Conservation (phyloP, 2,113 vertebrate species). For the Lathamus discolor region DNA sequence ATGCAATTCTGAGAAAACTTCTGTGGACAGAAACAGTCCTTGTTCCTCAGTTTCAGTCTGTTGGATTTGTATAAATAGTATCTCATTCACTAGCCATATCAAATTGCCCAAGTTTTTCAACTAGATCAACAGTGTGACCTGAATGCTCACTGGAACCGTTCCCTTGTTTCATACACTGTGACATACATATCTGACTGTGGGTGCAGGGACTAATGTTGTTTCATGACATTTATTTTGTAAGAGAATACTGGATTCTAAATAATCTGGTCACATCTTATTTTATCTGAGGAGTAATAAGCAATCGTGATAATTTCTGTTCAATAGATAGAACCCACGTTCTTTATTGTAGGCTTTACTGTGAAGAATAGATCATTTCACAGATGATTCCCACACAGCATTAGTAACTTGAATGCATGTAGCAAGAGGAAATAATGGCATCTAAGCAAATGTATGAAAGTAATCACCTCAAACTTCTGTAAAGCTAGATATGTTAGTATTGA, state of each 20-base stretch:
- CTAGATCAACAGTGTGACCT: not conserved
- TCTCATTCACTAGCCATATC: not conserved
- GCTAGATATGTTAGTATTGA: not conserved
- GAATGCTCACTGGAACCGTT: not conserved
- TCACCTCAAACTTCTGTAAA: not conserved
- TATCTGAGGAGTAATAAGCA: not conserved
- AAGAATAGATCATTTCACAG: not conserved
- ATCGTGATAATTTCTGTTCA: not conserved
- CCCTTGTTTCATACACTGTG: not conserved
- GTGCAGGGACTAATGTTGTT: not conserved
- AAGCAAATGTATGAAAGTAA: not conserved
- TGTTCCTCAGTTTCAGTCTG: not conserved
- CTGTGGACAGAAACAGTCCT: not conserved
- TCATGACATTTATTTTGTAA: not conserved
- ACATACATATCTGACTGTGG: not conserved
- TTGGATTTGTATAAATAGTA: not conserved
- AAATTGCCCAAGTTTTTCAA: not conserved
- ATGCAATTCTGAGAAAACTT: not conserved
- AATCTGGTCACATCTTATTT: not conserved
- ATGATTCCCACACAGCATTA: not conserved
- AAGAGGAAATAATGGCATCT: not conserved
- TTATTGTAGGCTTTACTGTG: not conserved
- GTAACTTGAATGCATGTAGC: not conserved
- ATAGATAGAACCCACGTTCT: not conserved
- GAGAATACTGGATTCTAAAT: not conserved